phyloP scores from a whole-genome alignment of 1,140 invertebrate species.

The Magallana gigas region DNA sequence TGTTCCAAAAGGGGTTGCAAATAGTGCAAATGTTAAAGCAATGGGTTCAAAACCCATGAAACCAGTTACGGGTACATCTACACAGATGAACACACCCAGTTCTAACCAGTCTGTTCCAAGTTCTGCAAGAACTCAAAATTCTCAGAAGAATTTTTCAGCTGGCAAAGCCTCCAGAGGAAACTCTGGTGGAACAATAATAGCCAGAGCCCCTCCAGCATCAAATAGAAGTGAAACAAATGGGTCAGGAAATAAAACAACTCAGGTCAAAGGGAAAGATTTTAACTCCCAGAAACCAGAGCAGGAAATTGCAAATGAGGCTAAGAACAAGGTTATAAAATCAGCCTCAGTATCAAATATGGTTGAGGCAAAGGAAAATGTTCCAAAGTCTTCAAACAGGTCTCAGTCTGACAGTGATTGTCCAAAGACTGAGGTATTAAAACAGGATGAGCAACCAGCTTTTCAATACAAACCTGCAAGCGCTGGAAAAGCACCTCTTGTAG shows the following conservation, averaged over 20 bases:
- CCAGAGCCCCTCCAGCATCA: background rate
- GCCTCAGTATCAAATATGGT: constrained; percentile 56
- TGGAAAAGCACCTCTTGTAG: constrained; percentile 61
- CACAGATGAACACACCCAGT: background rate
- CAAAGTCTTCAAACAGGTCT: constrained; percentile 40
- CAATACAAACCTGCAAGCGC: constrained; percentile 59
- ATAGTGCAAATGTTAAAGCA: background rate
- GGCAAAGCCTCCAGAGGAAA: background rate
- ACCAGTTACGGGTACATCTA: background rate
- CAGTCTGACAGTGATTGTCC: constrained; percentile 46
- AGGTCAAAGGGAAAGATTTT: too few species aligned
- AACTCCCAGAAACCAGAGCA: background rate
- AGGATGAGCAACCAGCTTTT: constrained; percentile 20
- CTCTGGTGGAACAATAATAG: constrained; percentile 22
- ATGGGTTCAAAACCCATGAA: background rate
- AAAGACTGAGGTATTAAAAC: background rate
- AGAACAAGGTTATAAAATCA: constrained; percentile 43
- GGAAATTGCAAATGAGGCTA: background rate
- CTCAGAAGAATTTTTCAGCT: constrained; percentile 18
- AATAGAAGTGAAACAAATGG: constrained; percentile 24
- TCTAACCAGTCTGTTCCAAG: constrained; percentile 1
- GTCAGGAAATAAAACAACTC: background rate
- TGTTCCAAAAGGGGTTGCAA: constrained; percentile 17
- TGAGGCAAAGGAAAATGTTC: constrained; percentile 52
- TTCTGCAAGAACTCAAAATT: constrained; percentile 2